Evolutionary conservation across 2,797 vertebrate genomes (phyloP).

Genomic region (Melanotaenia maccullochi): DNA sequence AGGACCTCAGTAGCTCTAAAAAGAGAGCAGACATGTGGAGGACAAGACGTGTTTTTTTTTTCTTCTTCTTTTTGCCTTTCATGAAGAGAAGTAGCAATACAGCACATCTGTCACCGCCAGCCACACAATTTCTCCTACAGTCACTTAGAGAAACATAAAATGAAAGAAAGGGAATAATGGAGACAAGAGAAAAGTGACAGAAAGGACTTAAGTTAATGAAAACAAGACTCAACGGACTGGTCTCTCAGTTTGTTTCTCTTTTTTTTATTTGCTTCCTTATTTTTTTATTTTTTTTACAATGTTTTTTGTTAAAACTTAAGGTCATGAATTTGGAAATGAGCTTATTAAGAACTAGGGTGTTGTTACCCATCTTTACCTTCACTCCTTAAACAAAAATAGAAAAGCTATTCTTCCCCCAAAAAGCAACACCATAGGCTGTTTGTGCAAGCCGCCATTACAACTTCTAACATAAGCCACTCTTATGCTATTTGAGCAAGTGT

Average conservation of each 20-base stretch:
- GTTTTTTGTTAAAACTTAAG: not conserved
- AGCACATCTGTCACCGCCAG: conserved; percentile 95
- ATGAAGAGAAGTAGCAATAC: conserved; percentile 91
- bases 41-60: conserved; percentile 96
- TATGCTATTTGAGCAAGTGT: too few species aligned
- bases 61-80: conserved; percentile 67
- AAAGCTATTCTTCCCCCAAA: too few species aligned
- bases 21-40: conserved; percentile 93
- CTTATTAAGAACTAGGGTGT: too few species aligned
- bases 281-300: not conserved
- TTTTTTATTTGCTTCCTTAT: not conserved
- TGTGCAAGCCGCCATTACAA: too few species aligned
- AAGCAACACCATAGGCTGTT: too few species aligned
- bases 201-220: conserved; percentile 20
- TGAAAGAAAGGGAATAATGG: conserved; percentile 42
- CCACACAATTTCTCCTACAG: conserved; percentile 87
- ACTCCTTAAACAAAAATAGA: too few species aligned
- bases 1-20: conserved; percentile 96
- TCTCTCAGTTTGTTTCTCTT: not conserved
- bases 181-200: conserved; percentile 29
- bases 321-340: too few species aligned
- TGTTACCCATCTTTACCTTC: too few species aligned
- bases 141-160: conserved; percentile 49
- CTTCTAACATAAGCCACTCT: too few species aligned
- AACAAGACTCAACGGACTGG: not conserved